phyloP scores from a whole-genome alignment of 2,888 invertebrate genomes.

The Netelia virgata region DNA sequence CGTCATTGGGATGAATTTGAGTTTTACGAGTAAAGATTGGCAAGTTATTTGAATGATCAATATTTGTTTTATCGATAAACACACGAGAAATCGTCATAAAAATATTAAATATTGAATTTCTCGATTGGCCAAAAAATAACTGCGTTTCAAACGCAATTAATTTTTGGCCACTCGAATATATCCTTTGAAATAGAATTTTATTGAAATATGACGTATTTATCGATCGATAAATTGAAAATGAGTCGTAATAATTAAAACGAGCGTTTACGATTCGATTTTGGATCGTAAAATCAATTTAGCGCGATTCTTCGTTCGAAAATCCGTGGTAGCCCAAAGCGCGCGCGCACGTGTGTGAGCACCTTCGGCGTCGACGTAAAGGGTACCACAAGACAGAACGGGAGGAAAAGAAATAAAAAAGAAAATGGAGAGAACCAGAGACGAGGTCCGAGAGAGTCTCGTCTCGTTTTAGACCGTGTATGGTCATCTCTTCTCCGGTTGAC shows the following conservation, averaged over 20 bases:
- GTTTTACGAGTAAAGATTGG: too few species aligned
- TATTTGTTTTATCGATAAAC: too few species aligned
- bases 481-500: conserved; percentile 43
- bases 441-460: conserved; percentile 46
- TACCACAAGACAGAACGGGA: conserved; percentile 35
- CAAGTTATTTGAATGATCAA: too few species aligned
- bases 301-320: neutral
- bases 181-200: too few species aligned
- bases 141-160: too few species aligned
- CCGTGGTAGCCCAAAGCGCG: neutral
- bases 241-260: neutral
- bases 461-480: conserved; percentile 66
- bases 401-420: conserved; percentile 35
- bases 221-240: too few species aligned
- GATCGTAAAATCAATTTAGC: neutral
- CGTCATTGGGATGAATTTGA: neutral
- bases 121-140: too few species aligned
- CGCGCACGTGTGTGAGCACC: neutral
- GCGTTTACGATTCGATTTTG: neutral
- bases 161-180: too few species aligned
- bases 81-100: too few species aligned
- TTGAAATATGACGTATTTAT: too few species aligned
- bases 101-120: too few species aligned
- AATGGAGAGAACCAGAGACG: neutral
- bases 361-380: conserved; percentile 2